Percentiles rank a stretch among this genome's conserved stretches.
Conservation (phyloP, 1,140 invertebrate species). For the Zaprionus lachaisei region DNA sequence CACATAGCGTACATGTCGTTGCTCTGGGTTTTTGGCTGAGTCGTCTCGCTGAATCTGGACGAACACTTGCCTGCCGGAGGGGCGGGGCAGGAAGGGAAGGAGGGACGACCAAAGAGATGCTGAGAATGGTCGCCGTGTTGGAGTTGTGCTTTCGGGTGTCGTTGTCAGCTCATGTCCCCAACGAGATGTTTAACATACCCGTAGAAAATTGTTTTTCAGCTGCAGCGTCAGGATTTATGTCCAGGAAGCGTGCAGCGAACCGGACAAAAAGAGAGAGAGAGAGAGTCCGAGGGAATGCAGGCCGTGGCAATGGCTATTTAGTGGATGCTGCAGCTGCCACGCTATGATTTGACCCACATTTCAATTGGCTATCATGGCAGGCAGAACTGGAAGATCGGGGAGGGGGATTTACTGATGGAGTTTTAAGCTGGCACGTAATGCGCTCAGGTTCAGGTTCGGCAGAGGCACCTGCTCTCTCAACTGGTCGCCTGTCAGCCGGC, state of each 20-base stretch:
- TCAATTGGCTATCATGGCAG: constrained; percentile 43
- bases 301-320: constrained; percentile 66
- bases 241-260: constrained; percentile 31
- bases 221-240: constrained; percentile 76
- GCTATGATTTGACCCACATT: constrained; percentile 74
- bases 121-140: constrained; percentile 5
- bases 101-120: neutral
- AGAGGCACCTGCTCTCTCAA: constrained; percentile 51
- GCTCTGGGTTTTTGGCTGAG: constrained; percentile 41
- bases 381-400: neutral
- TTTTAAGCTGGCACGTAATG: constrained; percentile 74
- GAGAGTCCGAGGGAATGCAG: neutral
- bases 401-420: constrained; percentile 20
- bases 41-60: constrained; percentile 52
- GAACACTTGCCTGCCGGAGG: constrained; percentile 9
- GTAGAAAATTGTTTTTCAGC: constrained; percentile 79
- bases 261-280: neutral
- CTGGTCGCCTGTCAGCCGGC: constrained; percentile 62
- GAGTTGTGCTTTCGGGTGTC: constrained; percentile 51
- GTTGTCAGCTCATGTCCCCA: constrained; percentile 76
- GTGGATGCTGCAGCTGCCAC: constrained; percentile 61
- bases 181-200: constrained; percentile 78
- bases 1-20: constrained; percentile 26
- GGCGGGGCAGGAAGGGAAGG: neutral
- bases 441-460: constrained; percentile 36